Percentiles rank a stretch among this genome's conserved stretches.
Conservation (phyloP, 2,797 vertebrate genomes). For the Centropyge bicolor region DNA sequence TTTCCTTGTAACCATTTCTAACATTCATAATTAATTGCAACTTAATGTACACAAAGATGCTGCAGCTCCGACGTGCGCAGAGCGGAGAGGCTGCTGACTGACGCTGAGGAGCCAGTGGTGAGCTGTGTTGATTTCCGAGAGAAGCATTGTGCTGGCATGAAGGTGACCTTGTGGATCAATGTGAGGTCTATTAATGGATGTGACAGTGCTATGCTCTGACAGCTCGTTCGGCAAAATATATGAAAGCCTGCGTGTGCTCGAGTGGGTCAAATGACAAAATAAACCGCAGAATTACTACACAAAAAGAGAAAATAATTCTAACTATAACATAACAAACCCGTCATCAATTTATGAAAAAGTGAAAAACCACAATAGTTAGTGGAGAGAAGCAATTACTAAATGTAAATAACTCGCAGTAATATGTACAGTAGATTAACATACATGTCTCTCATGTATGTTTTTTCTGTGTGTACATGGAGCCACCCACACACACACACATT, state of each 20-base stretch:
- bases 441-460: constrained; percentile 19
- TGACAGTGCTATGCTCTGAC: constrained; percentile 38
- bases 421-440: constrained; percentile 39
- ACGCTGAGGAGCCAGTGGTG: constrained; percentile 25
- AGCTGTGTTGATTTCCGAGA: constrained; percentile 56
- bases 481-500: constrained; percentile 21
- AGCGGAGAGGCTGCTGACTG: constrained; percentile 43
- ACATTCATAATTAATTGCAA: constrained; percentile 53
- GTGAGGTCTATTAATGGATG: constrained; percentile 61
- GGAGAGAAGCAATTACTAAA: constrained; percentile 51
- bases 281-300: constrained; percentile 14
- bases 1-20: constrained; percentile 38
- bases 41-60: constrained; percentile 38
- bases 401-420: constrained; percentile 58
- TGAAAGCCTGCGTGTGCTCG: not conserved
- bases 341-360: constrained; percentile 20
- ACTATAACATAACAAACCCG: not conserved
- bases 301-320: not conserved
- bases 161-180: constrained; percentile 83
- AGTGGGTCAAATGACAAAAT: constrained; percentile 20
- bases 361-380: constrained; percentile 6
- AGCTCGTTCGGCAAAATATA: constrained; percentile 44
- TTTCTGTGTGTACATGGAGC: not conserved
- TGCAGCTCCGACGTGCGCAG: constrained; percentile 3
- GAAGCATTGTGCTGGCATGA: constrained; percentile 69